Base-by-base conservation (phyloP, 2,113 vertebrate species). In the Merops nubicus region DNA sequence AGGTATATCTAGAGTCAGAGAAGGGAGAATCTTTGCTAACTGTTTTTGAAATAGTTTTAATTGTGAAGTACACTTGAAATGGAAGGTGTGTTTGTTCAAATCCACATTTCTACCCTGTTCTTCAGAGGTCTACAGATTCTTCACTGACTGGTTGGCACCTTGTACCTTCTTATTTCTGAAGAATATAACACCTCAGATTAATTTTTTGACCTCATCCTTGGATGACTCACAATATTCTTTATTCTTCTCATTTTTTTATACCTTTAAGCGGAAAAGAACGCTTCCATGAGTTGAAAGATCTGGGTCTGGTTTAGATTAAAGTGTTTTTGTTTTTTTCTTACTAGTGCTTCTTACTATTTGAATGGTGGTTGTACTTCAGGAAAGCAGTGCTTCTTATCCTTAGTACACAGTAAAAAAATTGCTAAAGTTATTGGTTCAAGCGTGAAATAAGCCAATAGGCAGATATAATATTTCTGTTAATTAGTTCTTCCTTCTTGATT, bases 41-140 rank as follows among this genome's bases (percentile, higher is more conserved):
- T 82, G 11, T 21, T 83, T 90, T 75, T 29, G 38, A 17, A 74
- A 31, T 59, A 67, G 19, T 76, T 91, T 63, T 68, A 68, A n/a
- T 75, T 11, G 34, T 48, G 53, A 72, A 72, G 70, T 54, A 7
- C n/a, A 43, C 18, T 11, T 85, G 79, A 48, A 82, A 47, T 26
- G 15, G 53, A 94, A 68, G 47, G 15, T 22, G 3, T 13, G 11
- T 69, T 81, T 81, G 8, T 82, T 93, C 80, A 87, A 48, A 69
- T 79, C 10, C 36, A 23, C 0, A 0, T 29, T 36, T 91, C 36
- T 90, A 7, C 17, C 29, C 23, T 73, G 19, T n/a, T 15, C n/a
- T n/a, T 45, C 18, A 64, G 14, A 65, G 31, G 20, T 57, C 50
- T 64, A 47, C 43, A 65, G 63, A 65, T 91, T 63, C 42, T 79